Conservation (phyloP, 2,113 vertebrate species). For the Pelecanus crispus region DNA sequence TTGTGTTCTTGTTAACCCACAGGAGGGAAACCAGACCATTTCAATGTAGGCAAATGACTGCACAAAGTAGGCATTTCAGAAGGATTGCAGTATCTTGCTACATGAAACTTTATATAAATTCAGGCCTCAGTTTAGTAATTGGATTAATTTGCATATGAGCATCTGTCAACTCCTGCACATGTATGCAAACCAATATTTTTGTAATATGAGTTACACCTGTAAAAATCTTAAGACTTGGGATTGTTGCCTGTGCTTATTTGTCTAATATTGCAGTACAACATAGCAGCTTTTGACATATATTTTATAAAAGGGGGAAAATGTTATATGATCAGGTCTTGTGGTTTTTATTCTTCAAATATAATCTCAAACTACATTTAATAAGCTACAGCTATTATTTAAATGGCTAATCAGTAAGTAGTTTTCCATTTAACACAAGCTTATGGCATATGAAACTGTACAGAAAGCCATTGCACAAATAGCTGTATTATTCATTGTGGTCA, state of each 20-base stretch:
- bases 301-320: not conserved
- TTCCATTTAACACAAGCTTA: not conserved
- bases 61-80: not conserved
- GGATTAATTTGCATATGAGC: not conserved
- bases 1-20: not conserved
- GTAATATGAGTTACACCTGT: not conserved
- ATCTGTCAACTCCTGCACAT: not conserved
- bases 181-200: not conserved
- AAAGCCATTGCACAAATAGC: not conserved
- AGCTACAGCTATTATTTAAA: not conserved
- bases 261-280: not conserved
- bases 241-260: not conserved
- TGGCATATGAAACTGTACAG: not conserved
- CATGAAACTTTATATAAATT: not conserved
- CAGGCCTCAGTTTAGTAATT: not conserved
- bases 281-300: not conserved
- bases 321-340: not conserved
- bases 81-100: not conserved
- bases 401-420: not conserved
- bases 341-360: not conserved
- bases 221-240: not conserved
- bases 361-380: not conserved
- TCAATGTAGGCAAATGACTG: not conserved
- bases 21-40: not conserved
- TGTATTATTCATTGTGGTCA: not conserved